Base-by-base conservation (phyloP, 2,113 vertebrate species). In the Brachyistius frenatus region DNA sequence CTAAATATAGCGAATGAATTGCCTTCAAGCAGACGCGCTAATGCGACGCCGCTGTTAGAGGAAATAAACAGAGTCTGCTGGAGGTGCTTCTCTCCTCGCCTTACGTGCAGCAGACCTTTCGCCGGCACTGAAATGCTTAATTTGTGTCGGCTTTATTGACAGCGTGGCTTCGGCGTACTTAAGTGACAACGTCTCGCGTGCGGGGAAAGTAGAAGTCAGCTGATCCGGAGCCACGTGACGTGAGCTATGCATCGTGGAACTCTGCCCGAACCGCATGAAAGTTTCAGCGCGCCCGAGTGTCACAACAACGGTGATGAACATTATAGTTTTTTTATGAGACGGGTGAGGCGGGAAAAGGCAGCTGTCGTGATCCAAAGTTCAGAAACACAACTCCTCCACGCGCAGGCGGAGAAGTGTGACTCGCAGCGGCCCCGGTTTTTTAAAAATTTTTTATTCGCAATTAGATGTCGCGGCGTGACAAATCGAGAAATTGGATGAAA, bases 191-290 rank as follows among this genome's bases (percentile, higher is more conserved):
- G 41, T 64, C 47, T 55, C 15, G 11, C 46, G 35, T 65, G 75
- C 23, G 23, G 23, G 73, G 41, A 9, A 39, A 54, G 54, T 41
- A 2, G 53, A 81, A 75, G 80, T 75, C 13, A 16, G 65, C 30
- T 64, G 65, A 70, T 61, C 33, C 33, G 15, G 73, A 85, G 57
- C 7, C n/a, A 30, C 53, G 5, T 13, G 36, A 5, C 0, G 32
- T 90, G 46, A 84, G 87, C 88, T 69, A 81, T 81, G 71, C 52
- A 85, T 86, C 5, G 46, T 47, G 32, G 57, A 68, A 36, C 55
- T 68, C 36, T 5, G 57, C 76, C 78, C 76, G 78, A 85, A 84
- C 78, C 58, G 23, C 23, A 23, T 23, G 23, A 23, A 23, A 23
- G 23, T 23, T 23, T 23, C 23, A 23, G 23, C 23, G 23, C 23